Evolutionary conservation across 2,797 vertebrate genomes (phyloP).

Genomic region (Kryptolebias ocellatus): DNA sequence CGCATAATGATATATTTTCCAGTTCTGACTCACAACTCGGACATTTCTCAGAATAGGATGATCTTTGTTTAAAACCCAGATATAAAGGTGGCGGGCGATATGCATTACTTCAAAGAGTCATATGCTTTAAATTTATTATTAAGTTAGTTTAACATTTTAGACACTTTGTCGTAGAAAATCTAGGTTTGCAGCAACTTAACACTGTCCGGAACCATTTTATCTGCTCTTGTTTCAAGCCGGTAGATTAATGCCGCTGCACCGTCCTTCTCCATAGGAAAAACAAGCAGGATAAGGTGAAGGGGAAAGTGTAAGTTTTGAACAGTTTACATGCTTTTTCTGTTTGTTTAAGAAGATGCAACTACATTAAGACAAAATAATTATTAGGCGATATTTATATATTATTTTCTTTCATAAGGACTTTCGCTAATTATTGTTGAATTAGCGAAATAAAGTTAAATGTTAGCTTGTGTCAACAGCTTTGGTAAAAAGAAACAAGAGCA

Average conservation of each 20-base stretch:
- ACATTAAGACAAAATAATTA: rapidly evolving
- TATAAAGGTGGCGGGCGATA: too few relatives aligned
- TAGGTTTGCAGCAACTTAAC: too few relatives aligned
- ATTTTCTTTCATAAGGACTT: neutral
- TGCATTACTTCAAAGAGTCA: too few relatives aligned
- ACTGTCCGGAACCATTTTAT: conserved; percentile 30
- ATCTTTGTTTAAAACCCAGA: too few relatives aligned
- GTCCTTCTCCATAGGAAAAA: conserved; percentile 39
- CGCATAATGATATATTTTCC: too few relatives aligned
- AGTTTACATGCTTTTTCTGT: neutral
- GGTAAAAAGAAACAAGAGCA: neutral
- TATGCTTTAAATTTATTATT: too few relatives aligned
- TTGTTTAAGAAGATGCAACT: too few relatives aligned
- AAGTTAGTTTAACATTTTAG: too few relatives aligned
- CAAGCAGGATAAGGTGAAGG: conserved; percentile 39
- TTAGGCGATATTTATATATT: rapidly evolving
- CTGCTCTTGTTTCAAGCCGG: conserved; percentile 48
- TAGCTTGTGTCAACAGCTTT: neutral
- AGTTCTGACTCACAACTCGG: too few relatives aligned
- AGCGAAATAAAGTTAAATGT: neutral
- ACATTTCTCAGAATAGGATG: too few relatives aligned
- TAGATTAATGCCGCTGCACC: conserved; percentile 33
- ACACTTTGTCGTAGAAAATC: too few relatives aligned
- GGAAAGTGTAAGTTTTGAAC: too few relatives aligned
- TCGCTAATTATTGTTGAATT: neutral